Conservation (phyloP, 92 coral and sea anemone genomes). For the Palythoa grandis region DNA sequence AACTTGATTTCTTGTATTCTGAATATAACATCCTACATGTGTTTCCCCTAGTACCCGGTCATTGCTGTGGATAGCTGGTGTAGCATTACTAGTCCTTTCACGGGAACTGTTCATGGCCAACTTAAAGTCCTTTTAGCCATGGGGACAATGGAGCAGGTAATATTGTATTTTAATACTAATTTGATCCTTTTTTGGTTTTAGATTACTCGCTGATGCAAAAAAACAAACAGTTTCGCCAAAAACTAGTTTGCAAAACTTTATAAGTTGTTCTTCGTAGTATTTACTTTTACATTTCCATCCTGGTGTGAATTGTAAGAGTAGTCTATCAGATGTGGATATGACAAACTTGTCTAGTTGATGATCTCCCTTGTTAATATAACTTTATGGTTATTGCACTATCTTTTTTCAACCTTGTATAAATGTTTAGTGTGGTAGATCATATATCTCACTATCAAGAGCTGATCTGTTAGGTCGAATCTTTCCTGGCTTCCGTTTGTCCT, state of each 20-base stretch:
- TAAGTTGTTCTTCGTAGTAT: background rate
- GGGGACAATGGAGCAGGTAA: conserved; percentile 93
- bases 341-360: background rate
- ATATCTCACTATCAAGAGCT: no score
- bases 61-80: conserved; percentile 89
- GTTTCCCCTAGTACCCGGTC: conserved; percentile 78
- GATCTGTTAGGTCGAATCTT: no score
- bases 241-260: no score
- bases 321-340: background rate
- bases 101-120: conserved; percentile 80
- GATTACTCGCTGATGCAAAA: background rate
- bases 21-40: no score
- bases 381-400: no score
- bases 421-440: no score
- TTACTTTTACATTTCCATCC: background rate
- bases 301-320: background rate
- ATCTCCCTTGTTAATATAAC: no score
- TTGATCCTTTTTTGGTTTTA: background rate
- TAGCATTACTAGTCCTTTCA: conserved; percentile 77
- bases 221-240: background rate
- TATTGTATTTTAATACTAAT: background rate
- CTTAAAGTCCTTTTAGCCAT: conserved; percentile 86
- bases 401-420: no score
- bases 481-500: no score
- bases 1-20: no score